phyloP scores from a whole-genome alignment of 2,797 vertebrate genomes.

The Coracias cyanogaster region DNA sequence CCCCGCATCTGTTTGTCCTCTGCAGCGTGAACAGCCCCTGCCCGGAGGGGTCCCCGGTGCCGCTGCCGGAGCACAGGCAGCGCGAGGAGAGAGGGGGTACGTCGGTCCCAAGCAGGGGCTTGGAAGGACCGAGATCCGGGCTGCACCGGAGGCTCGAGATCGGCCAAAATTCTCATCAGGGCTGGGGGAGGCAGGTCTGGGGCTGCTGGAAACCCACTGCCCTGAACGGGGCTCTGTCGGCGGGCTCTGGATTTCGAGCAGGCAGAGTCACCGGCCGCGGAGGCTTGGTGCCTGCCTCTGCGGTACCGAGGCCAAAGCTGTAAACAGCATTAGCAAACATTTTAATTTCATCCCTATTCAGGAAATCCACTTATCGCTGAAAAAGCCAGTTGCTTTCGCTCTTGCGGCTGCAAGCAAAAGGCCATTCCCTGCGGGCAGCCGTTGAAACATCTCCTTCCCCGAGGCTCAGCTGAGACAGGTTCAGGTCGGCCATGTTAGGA shows the following conservation, averaged over 20 bases:
- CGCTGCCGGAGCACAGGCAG: neutral
- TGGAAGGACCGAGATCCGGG: neutral
- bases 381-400: neutral
- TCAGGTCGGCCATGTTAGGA: neutral
- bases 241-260: neutral
- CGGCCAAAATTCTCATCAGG: neutral
- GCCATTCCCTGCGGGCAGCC: neutral
- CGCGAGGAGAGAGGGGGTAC: neutral
- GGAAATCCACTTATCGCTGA: neutral
- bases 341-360: neutral
- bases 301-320: neutral
- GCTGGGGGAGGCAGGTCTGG: neutral
- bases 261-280: neutral
- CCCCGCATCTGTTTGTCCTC: neutral
- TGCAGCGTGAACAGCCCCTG: neutral
- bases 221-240: too few species aligned
- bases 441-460: neutral
- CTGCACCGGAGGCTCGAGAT: neutral
- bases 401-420: neutral
- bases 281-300: neutral
- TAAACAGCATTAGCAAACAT: neutral
- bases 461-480: neutral
- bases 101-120: rapidly evolving
- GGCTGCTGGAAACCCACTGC: neutral
- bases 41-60: neutral